These are phyloP conservation scores for Odontocolon sp. DNA, from an alignment of 2,888 invertebrate genomes.

Conservation along the genomic window DNA sequence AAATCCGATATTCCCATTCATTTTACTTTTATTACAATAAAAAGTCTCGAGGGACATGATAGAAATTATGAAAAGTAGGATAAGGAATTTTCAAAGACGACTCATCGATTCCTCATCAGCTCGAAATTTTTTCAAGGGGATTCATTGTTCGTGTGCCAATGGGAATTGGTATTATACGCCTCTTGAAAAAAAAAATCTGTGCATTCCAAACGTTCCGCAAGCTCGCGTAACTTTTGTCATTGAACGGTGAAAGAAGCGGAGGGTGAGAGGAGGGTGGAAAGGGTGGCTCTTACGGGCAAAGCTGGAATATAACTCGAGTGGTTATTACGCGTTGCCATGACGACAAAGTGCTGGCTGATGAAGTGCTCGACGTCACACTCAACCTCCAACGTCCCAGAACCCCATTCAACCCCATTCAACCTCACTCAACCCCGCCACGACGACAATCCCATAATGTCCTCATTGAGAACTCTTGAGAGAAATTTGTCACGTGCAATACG, in stretches of 20 bases:
- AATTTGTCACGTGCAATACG: conserved; percentile 40
- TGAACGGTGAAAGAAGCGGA: conserved; percentile 29
- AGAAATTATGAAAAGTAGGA: conserved; percentile 3
- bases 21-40: not conserved
- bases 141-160: not conserved
- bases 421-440: conserved; percentile 20
- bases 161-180: conserved; percentile 19
- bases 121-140: conserved; percentile 2
- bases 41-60: not conserved
- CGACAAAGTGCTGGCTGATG: conserved; percentile 80
- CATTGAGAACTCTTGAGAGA: conserved; percentile 5
- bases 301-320: conserved; percentile 75
- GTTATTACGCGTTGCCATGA: conserved; percentile 79
- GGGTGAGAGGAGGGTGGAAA: conserved; percentile 1
- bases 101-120: not conserved
- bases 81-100: conserved; percentile 1
- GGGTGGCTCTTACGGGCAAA: conserved; percentile 49
- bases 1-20: not conserved
- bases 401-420: conserved; percentile 37
- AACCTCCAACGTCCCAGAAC: conserved; percentile 62
- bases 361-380: conserved; percentile 73
- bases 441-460: conserved; percentile 17
- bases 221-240: conserved; percentile 26
- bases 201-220: conserved; percentile 17
- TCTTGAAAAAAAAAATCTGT: conserved; percentile 42